Conservation (phyloP, 2,113 vertebrate genomes). For the Octodon degus region DNA sequence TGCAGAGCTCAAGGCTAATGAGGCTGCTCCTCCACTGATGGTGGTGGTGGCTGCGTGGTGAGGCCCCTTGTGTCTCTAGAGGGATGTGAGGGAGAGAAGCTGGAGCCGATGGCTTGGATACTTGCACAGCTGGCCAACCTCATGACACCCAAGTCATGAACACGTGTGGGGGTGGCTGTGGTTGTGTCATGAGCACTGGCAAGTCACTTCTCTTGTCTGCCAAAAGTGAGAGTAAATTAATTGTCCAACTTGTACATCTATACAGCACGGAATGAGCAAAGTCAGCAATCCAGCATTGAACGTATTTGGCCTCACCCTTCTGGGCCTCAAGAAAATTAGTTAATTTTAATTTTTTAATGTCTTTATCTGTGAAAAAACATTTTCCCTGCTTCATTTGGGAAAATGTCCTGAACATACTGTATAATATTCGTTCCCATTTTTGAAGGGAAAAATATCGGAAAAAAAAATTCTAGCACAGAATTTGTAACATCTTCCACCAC, state of each 20-base stretch:
- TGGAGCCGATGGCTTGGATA: not conserved
- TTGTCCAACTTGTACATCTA: not conserved
- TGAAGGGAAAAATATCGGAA: not conserved
- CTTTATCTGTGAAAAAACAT: not conserved
- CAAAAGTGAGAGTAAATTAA: not conserved
- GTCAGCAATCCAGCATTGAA: accelerated
- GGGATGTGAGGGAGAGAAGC: not conserved
- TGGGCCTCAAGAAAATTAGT: not conserved
- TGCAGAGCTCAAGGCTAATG: accelerated
- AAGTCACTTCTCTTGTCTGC: not conserved
- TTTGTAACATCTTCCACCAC: not conserved
- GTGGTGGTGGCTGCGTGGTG: accelerated
- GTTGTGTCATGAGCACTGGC: not conserved
- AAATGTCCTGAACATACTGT: not conserved
- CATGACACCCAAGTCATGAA: not conserved
- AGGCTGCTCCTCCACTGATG: accelerated
- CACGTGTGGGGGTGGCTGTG: not conserved
- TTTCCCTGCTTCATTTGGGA: not conserved
- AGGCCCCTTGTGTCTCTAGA: not conserved
- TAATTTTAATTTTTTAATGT: not conserved
- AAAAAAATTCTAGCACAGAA: slow-evolving; percentile 33
- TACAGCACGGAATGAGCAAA: not conserved
- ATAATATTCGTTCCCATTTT: not conserved
- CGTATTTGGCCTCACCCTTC: not conserved
- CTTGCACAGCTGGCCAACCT: not conserved